Evolutionary conservation across 2,797 vertebrate genomes (phyloP), one percentile per base, ranked within the genome.

Genomic region (Neostethus bicornis): DNA sequence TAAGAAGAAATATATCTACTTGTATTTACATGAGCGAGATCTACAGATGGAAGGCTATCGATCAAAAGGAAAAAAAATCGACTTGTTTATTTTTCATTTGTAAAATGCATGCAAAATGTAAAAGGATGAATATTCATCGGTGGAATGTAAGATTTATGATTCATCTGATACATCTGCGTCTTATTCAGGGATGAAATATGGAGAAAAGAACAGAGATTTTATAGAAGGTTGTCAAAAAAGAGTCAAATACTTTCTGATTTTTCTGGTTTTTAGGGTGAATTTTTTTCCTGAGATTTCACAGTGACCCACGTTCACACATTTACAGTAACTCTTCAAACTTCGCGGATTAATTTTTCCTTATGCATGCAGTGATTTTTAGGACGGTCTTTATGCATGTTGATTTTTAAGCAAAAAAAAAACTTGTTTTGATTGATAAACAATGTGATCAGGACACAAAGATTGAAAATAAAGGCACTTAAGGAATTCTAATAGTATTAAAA

Each of bases 121-220:
- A 6, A 46, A 12, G n/a, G 7, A 78, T 89, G 83, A 88, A 90
- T 89, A 89, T 90, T 87, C 77, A 90, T 82, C 0, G 38, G 76
- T 20, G 5, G 42, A 47, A 83, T 80, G 85, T 61, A 72, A 66
- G 68, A 75, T 66, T 78, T 66, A 75, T 90, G 89, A 90, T 81
- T 89, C 85, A 90, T 85, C 66, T 43, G 77, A 83, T 87, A 77
- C 82, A 84, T 85, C 83, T 84, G 76, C 76, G 70, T 79, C 75
- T 81, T 81, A 84, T 85, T 84, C 73, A 67, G 63, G 61, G 56
- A 79, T 46, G 69, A 52, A 73, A 69, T 45, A 72, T 70, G 76
- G 78, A 77, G 75, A 77, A 80, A 73, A 56, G 54, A 70, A 49
- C 51, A 55, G 43, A 67, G 71, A 19, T 68, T 70, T 72, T 37